Evolutionary conservation across 92 coral and sea anemone species (phyloP), one percentile per base, ranked within the genome.

Genomic region (Porites divaricata): DNA sequence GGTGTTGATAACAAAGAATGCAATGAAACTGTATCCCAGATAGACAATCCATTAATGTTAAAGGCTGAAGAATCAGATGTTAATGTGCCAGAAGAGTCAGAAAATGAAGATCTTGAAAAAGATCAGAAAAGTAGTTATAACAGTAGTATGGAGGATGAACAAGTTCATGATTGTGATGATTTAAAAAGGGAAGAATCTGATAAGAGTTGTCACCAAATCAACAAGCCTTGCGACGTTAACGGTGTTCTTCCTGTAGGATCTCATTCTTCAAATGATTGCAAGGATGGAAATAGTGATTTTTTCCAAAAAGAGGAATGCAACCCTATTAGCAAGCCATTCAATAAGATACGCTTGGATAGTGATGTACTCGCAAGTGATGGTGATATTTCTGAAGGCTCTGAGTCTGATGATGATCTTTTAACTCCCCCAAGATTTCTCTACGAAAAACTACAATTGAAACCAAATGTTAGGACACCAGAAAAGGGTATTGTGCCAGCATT

Each of bases 391-490:
- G 86, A 82, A 19, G 79, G 63, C 23, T 72, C 79, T 6, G 79
- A 72, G 23, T 72, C 95, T 2, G 98, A 95, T 63, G 98, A 96
- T 76, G 99, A 94, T 35, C 83, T 94, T 48, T 94, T 96, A 51
- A 86, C 86, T 1, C 95, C 95, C 3, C 95, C 98, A 78, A 81
- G 88, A 52, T 92, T 93, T 87, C 81, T 96, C 50, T 85, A 86
- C 35, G 81, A 79, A 28, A 86, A 85, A 28, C 45, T 57, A 50
- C 85, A 62, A 23, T 20, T 83, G 54, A 94, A 85, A 85, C 92
- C 96, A 70, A 77, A 76, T 23, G 71, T 87, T 24, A 75, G 71
- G 48, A 89, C 93, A 23, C 93, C 93, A 20, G 93, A 89, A 70
- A 89, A 85, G 62, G 83, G 86, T 14, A 45, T 72, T 28, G 85